Percentiles rank a stretch among this genome's conserved stretches.
These are phyloP conservation scores for Phocoena sinus DNA, from an alignment of 2,113 vertebrate genomes.

Conservation along the genomic window DNA sequence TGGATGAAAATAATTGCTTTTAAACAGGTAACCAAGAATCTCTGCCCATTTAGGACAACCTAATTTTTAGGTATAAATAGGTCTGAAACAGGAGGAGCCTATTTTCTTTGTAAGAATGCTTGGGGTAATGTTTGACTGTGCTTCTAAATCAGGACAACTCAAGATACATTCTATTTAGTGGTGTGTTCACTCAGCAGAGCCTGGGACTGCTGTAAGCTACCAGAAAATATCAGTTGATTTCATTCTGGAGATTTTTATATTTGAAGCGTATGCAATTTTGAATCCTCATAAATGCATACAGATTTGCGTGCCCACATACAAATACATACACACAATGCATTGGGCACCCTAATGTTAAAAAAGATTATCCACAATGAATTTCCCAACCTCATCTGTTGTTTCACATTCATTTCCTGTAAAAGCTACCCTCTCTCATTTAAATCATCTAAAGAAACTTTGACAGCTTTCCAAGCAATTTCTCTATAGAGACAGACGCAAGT, in stretches of 20 bases:
- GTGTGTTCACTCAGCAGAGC: background rate
- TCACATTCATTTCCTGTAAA: constrained; percentile 38
- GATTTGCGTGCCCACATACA: background rate
- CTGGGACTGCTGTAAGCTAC: background rate
- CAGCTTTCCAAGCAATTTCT: constrained; percentile 53
- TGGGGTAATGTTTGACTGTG: background rate
- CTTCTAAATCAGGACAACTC: constrained; percentile 8
- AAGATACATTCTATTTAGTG: background rate
- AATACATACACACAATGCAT: background rate
- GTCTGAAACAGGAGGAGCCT: background rate
- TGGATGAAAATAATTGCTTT: background rate
- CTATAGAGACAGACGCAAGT: constrained; percentile 42
- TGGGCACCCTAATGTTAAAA: background rate
- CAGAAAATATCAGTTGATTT: constrained; percentile 27
- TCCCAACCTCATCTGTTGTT: background rate
- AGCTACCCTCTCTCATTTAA: constrained; percentile 36
- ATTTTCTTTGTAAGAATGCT: background rate
- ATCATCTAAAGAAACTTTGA: constrained; percentile 49
- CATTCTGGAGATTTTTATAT: constrained; percentile 17
- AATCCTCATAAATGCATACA: background rate
- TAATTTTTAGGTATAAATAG: background rate
- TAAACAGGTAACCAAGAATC: background rate
- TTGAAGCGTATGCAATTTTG: background rate
- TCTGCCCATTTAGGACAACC: background rate
- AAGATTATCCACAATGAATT: background rate